A percentile compares a stretch with the other conserved stretches of the same genome.
Conservation (phyloP, 2,113 vertebrate species). For the Alouatta palliata region DNA sequence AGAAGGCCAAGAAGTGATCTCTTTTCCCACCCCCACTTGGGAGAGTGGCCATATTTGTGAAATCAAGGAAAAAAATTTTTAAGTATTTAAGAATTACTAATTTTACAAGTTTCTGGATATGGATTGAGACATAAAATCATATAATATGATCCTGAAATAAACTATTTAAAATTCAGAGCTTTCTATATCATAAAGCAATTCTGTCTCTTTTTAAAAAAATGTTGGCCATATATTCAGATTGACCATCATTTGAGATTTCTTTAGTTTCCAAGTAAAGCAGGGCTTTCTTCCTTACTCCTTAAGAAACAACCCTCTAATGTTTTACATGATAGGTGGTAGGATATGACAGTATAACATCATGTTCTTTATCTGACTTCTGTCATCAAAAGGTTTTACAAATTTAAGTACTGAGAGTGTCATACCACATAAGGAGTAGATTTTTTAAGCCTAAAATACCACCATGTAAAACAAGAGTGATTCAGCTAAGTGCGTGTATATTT, state of each 20-base stretch:
- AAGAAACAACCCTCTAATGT: background rate
- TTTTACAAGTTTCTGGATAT: constrained; percentile 15
- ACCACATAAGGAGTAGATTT: background rate
- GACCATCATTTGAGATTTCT: background rate
- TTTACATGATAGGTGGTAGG: background rate
- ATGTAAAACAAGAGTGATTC: background rate
- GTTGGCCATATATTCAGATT: background rate
- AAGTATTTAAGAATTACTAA: background rate
- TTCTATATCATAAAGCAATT: background rate
- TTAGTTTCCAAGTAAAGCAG: background rate
- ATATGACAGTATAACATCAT: background rate
- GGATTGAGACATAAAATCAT: background rate
- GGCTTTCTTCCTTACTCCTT: background rate
- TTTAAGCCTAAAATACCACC: background rate
- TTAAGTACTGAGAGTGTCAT: background rate
- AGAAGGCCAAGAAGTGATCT: too few species aligned
- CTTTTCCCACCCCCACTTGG: background rate
- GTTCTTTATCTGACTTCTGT: background rate
- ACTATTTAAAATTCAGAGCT: background rate
- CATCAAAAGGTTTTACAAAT: background rate
- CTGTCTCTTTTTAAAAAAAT: background rate
- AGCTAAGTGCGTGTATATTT: background rate
- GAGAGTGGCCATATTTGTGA: background rate
- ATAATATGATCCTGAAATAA: background rate
- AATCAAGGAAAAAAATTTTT: background rate